A percentile compares a stretch with the other conserved stretches of the same genome.
Evolutionary conservation across 2,888 invertebrate species (phyloP).

Genomic region (Oligia fasciuncula): DNA sequence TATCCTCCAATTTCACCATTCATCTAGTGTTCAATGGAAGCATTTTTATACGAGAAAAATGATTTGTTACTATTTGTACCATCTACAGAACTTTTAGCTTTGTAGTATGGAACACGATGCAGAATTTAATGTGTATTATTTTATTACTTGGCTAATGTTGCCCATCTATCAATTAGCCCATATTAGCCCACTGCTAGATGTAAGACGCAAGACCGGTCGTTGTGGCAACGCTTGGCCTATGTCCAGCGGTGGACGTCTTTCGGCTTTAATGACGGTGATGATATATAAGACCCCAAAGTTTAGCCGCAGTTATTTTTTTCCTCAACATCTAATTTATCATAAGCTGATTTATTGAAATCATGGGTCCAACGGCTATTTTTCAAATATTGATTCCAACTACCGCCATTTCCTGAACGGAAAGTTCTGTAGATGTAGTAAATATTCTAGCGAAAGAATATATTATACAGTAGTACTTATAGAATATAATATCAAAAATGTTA

Average conservation of each 20-base stretch:
- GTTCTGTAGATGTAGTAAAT: conserved; percentile 38
- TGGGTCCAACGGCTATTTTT: conserved; percentile 7
- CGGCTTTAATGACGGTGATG: neutral
- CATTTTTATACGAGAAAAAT: conserved; percentile 50
- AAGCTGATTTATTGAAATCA: neutral
- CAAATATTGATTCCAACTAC: conserved; percentile 1
- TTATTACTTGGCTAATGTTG: neutral
- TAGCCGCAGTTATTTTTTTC: neutral
- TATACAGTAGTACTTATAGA: conserved; percentile 12
- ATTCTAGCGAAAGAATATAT: conserved; percentile 27
- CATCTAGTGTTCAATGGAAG: conserved; percentile 21
- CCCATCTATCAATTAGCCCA: neutral
- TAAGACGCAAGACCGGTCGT: neutral
- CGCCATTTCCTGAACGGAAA: neutral
- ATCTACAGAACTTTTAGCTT: conserved; percentile 36
- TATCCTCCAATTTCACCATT: conserved; percentile 23
- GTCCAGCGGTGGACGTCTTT: neutral
- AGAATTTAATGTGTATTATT: neutral
- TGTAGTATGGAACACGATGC: neutral
- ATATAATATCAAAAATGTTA: conserved; percentile 49
- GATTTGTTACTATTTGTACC: neutral
- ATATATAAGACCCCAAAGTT: neutral
- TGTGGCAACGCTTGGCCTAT: neutral
- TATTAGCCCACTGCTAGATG: neutral
- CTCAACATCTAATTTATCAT: neutral